A percentile compares a stretch with the other conserved stretches of the same genome.
Evolutionary conservation across 2,797 vertebrate genomes (phyloP).

Genomic region (Mionectes olivaceus): DNA sequence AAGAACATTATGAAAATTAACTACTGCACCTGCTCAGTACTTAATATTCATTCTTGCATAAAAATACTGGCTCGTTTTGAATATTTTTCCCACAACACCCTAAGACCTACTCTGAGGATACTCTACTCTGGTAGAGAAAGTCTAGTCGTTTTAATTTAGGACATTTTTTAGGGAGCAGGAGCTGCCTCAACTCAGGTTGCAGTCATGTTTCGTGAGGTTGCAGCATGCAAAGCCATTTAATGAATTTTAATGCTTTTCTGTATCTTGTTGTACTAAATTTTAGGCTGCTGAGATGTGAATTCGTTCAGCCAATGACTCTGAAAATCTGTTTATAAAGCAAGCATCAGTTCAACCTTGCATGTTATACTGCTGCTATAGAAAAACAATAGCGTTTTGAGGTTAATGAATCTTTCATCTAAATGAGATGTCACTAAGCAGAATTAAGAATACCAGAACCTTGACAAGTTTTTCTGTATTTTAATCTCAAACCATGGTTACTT

Average conservation of each 20-base stretch:
- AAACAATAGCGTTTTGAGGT: not conserved
- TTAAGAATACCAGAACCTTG: not conserved
- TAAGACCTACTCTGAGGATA: not conserved
- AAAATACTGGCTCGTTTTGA: constrained; percentile 20
- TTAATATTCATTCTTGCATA: constrained; percentile 30
- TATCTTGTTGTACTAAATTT: not conserved
- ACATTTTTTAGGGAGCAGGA: not conserved
- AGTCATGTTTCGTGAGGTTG: not conserved
- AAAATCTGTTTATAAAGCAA: constrained; percentile 4
- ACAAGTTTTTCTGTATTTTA: constrained; percentile 37
- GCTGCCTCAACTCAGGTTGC: not conserved
- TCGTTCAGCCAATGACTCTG: not conserved
- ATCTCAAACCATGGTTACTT: constrained; percentile 12
- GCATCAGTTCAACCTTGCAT: not conserved
- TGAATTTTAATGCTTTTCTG: not conserved
- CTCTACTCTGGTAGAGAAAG: not conserved
- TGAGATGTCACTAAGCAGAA: constrained; percentile 31
- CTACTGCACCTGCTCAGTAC: constrained; percentile 49
- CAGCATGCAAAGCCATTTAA: not conserved
- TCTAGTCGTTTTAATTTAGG: not conserved
- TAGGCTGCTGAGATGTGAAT: not conserved
- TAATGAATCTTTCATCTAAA: constrained; percentile 33
- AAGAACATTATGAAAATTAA: constrained; percentile 67
- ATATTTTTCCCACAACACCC: not conserved
- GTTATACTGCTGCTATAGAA: not conserved